Evolutionary conservation across 2,797 vertebrate genomes (phyloP).

Genomic region (Trematomus bernacchii): DNA sequence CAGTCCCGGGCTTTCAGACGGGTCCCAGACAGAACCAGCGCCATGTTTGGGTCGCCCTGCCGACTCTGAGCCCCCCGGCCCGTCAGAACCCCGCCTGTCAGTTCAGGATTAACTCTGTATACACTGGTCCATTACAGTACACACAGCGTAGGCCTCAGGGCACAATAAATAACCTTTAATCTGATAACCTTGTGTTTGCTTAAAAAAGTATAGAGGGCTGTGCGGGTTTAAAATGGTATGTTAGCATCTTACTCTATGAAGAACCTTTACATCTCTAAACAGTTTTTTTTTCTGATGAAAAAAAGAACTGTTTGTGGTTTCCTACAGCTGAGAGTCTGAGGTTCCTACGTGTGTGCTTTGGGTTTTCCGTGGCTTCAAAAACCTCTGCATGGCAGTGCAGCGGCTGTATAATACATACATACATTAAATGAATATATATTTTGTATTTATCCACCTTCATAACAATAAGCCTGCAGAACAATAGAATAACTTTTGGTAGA

Average conservation of each 20-base stretch:
- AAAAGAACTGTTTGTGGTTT: conserved; percentile 53
- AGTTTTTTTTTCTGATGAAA: conserved; percentile 23
- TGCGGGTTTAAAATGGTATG: conserved; percentile 35
- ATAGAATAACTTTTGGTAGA: neutral
- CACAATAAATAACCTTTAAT: conserved; percentile 68
- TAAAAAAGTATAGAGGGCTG: conserved; percentile 51
- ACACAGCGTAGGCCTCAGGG: conserved; percentile 43
- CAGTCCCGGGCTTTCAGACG: conserved; percentile 68
- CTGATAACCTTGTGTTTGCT: conserved; percentile 67
- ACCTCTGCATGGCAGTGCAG: conserved; percentile 2
- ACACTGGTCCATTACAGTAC: conserved; percentile 64
- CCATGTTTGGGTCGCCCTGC: conserved; percentile 61
- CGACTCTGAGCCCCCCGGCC: conserved; percentile 38
- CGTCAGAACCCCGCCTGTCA: conserved; percentile 62
- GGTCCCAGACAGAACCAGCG: conserved; percentile 72
- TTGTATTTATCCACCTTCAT: neutral
- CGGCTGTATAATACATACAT: neutral
- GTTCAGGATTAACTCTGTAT: conserved; percentile 69
- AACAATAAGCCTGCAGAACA: neutral
- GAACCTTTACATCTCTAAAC: conserved; percentile 45
- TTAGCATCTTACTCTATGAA: conserved; percentile 31
- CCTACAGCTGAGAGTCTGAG: conserved; percentile 26
- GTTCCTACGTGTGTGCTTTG: conserved; percentile 48
- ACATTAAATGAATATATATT: neutral
- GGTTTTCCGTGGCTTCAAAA: conserved; percentile 33